Conservation (phyloP, 2,888 invertebrate species). For the Thera britannica region DNA sequence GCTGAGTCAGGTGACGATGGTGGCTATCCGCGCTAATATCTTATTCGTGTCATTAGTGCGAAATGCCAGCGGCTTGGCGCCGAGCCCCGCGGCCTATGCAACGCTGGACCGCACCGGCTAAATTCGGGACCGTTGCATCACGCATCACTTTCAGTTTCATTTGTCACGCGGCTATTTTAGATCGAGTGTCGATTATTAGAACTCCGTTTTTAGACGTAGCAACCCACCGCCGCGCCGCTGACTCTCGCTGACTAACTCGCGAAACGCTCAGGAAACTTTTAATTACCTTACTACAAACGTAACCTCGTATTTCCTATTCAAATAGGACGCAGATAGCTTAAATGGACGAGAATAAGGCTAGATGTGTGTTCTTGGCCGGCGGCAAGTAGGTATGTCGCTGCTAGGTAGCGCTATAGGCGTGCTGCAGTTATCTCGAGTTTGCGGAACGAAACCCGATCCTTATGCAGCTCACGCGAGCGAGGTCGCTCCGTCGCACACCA, state of each 20-base stretch:
- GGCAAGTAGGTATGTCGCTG: slow-evolving; percentile 61
- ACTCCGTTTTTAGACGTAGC: slow-evolving; percentile 73
- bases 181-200: slow-evolving; percentile 82
- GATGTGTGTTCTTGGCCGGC: slow-evolving; percentile 67
- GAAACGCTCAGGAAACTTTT: slow-evolving; percentile 63
- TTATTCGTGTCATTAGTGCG: slow-evolving; percentile 84
- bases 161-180: slow-evolving; percentile 82
- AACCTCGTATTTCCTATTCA: slow-evolving; percentile 74
- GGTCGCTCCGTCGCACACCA: slow-evolving; percentile 59
- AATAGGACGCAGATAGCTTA: slow-evolving; percentile 65
- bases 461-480: slow-evolving; percentile 72
- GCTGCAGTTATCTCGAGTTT: slow-evolving; percentile 77
- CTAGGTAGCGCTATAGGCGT: slow-evolving; percentile 50
- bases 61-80: slow-evolving; percentile 81
- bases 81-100: slow-evolving; percentile 75
- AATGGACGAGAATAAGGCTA: slow-evolving; percentile 70
- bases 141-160: slow-evolving; percentile 82
- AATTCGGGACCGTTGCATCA: slow-evolving; percentile 83
- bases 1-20: slow-evolving; percentile 34
- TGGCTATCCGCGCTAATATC: slow-evolving; percentile 80
- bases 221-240: slow-evolving; percentile 60
- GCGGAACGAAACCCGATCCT: slow-evolving; percentile 82
- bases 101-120: slow-evolving; percentile 73
- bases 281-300: slow-evolving; percentile 61
- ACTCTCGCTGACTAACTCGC: slow-evolving; percentile 65